These are phyloP conservation scores for Cerastis leucographa DNA, from an alignment of 2,888 invertebrate species.

Conservation along the genomic window DNA sequence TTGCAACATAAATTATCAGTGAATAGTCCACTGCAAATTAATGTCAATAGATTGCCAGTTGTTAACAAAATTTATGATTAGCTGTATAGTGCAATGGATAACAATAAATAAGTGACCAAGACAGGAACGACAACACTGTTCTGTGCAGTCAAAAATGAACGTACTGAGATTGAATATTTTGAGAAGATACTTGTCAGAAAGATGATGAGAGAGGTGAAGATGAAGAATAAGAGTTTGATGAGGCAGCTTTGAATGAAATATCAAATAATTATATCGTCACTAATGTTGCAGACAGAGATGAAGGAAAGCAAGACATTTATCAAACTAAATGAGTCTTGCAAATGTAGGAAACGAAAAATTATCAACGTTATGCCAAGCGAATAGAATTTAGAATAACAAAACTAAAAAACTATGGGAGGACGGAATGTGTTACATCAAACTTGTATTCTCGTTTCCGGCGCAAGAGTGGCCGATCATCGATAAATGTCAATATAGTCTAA, in stretches of 20 bases:
- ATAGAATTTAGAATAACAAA: constrained; percentile 18
- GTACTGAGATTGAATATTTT: neutral
- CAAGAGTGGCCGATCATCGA: constrained; percentile 76
- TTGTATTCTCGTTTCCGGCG: constrained; percentile 51
- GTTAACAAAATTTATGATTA: constrained; percentile 70
- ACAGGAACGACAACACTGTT: constrained; percentile 17
- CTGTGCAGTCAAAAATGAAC: constrained; percentile 1
- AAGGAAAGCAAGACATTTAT: constrained; percentile 39
- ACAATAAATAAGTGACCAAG: constrained; percentile 57
- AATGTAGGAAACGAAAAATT: constrained; percentile 16
- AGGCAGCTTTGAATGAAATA: constrained; percentile 34
- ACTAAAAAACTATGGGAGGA: neutral
- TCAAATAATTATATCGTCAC: constrained; percentile 34
- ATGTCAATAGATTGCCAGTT: constrained; percentile 71
- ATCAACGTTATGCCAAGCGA: neutral
- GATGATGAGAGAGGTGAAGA: neutral
- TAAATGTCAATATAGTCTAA: constrained; percentile 81
- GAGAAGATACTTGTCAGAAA: neutral
- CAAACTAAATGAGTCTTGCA: constrained; percentile 29
- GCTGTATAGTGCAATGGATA: constrained; percentile 50
- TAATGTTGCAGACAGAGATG: constrained; percentile 25
- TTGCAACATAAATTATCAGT: constrained; percentile 69
- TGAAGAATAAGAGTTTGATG: constrained; percentile 36
- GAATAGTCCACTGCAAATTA: constrained; percentile 63
- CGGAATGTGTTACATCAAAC: constrained; percentile 36